Base-by-base conservation (phyloP, 2,113 vertebrate genomes). In the Pelobates fuscus region DNA sequence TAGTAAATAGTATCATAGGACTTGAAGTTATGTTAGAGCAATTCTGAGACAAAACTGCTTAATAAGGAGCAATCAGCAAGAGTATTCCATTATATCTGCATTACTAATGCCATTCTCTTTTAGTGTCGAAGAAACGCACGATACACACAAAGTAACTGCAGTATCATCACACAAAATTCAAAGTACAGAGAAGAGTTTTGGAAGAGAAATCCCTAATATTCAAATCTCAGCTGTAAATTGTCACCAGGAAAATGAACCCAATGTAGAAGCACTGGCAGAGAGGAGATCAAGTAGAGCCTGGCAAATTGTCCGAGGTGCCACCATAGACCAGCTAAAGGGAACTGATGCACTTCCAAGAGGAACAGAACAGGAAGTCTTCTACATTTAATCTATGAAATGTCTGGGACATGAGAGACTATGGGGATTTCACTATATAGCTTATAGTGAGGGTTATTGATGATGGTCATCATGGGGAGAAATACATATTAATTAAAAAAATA, bases 241-340 rank as follows among this genome's bases (percentile, higher is more conserved):
- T 5, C 24, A 30, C 23, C 25, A 11, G 20, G 30, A 43, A 11
- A 14, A 23, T 10, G 29, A 5, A 21, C 14, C 25, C 12, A 7
- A 2, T 8, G 24, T 29, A 29, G 52, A 41, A 5, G 32, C 68
- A 2, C 6, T 8, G 18, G 8, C 65, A 0, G 4, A 52, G 10
- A 77, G 64, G 23, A 61, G 37, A 52, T 61, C 43, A 23, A 77
- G 41, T 11, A 11, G 29, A 25, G 64, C 52, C 2, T 77, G 73
- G 73, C 52, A 77, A 5, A 77, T 77, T 11, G n/a, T 77, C 14
- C 73, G 73, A 7, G 8, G 5, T 12, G 73, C 57, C 26, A 77
- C 73, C 8, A 37, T 77, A 2, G 64, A 61, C 20, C 65, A 68
- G 27, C 14, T 77, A 37, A 32, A 26, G 17, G 65, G 65, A 7